Base-by-base conservation (phyloP, 2,113 vertebrate species). In the Oncorhynchus keta region DNA sequence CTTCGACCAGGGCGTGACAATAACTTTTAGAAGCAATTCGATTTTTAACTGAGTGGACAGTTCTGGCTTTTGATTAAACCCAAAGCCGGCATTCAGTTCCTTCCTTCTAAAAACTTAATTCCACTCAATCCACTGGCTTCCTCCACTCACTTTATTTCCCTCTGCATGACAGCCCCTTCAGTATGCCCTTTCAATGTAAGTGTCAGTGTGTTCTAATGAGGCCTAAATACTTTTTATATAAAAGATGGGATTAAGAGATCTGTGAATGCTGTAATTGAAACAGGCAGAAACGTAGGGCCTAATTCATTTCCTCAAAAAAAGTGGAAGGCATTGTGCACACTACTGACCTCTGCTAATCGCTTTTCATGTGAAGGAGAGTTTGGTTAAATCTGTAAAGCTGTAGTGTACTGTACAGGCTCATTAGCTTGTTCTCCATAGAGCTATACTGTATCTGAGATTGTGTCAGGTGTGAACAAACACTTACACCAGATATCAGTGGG, bases 191-290 rank as follows among this genome's bases (percentile, higher is more conserved):
- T 70, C 30, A 74, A 24, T 86, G 69, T 88, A 73, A 74, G 72
- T 86, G 79, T 84, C 83, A 82, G 84, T 67, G 8, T 24, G 74
- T 55, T 68, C 26, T 90, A 90, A 92, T 92, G 75, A 82, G 73
- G 1, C 48, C 68, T 88, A 89, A 90, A 87, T 82, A 91, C 51
- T 18, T 55, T 55, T 55, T 18, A 4, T 55, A 55, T 55, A 55
- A 55, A 55, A 55, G 3, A 18, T 70, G 73, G 77, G 85, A 86
- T 88, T 82, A 84, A 62, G 1, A 76, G 76, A 76, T 87, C 62
- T 74, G 0, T 49, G 24, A 24, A 73, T 69, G 66, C 32, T 72
- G 84, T 79, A 84, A 86, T 76, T 84, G 49, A 73, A 72, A 78
- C 28, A 30, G 80, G 83, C 68, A 73, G 26, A 72, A 70, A 55